These are phyloP conservation scores for Leptinotarsa lineolata DNA, from an alignment of 1,140 invertebrate species.

Conservation along the genomic window DNA sequence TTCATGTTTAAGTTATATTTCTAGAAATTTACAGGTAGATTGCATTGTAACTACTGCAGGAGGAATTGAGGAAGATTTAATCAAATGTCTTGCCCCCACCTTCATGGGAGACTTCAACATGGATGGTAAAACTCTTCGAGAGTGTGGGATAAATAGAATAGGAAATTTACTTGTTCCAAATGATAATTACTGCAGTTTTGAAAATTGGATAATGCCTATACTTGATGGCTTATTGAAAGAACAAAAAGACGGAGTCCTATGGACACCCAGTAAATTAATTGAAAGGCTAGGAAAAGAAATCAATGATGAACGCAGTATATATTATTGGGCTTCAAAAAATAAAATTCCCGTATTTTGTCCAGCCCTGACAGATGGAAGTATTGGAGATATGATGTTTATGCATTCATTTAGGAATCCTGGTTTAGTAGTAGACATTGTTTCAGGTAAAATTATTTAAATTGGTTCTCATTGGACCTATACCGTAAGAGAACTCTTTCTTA, in stretches of 20 bases:
- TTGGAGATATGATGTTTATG: constrained; percentile 99
- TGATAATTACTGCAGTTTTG: constrained; percentile 97
- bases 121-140: constrained; percentile 75
- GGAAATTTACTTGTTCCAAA: constrained; percentile 98
- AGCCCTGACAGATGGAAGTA: constrained; percentile 95
- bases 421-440: constrained; percentile 90
- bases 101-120: constrained; percentile 91
- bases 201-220: constrained; percentile 96
- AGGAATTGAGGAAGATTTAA: constrained; percentile 98
- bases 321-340: constrained; percentile 97
- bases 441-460: constrained; percentile 62
- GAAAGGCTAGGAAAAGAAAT: constrained; percentile 86
- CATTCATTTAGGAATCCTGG: constrained; percentile 94
- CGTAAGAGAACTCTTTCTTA: neutral
- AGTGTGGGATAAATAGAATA: constrained; percentile 93
- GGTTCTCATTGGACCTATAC: neutral
- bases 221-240: constrained; percentile 90
- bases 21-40: constrained; percentile 71
- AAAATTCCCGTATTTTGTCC: constrained; percentile 98
- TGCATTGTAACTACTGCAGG: constrained; percentile 97
- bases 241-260: constrained; percentile 77
- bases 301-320: constrained; percentile 88
- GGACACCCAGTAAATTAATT: constrained; percentile 94
- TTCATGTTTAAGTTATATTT: constrained; percentile 4
- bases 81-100: constrained; percentile 96